Base-by-base conservation (phyloP, 2,888 invertebrate species). In the Sarcophaga carnaria region DNA sequence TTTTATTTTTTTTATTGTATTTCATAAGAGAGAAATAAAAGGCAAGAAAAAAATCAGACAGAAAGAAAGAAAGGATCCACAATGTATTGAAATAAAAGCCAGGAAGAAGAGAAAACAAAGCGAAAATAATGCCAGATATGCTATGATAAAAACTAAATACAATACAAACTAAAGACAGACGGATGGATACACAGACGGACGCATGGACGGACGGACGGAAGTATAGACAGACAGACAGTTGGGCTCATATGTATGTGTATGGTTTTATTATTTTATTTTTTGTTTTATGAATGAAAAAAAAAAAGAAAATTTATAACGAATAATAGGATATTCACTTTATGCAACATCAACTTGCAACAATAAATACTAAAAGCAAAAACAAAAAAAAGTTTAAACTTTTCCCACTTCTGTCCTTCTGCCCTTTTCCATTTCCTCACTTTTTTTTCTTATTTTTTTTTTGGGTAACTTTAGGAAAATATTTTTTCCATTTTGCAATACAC, bases 1-100 rank as follows among this genome's bases (percentile, higher is more conserved):
- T 37, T 37, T 37, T 37, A 4, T 37, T 37, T 10, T 6, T 37
- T 69, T 70, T 70, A 70, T 70, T 14, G 14, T 54, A 54, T 54
- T 54, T 54, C 17, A 54, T 54, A 54, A 63, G 59, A 62, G 69
- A 45, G 62, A 66, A 78, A 62, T 49, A 69, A n/a, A 78, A 78
- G 45, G 62, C 45, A 6, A 69, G 62, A 59, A 45, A 8, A 25
- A 11, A 64, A 22, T 22, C 17, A 76, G n/a, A 17, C 27, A 54
- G 25, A 54, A 6, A 49, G 25, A 54, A 6, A 49, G n/a, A 25
- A 66, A 37, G 17, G 54, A 17, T 17, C 54, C 54, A 54, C 14
- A 54, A 54, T 54, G 54, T 37, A 37, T 54, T 54, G 17, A 54
- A 54, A 54, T 14, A 54, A 54, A 54, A 54, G 12, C 54, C 54